Base-by-base conservation (phyloP, 2,888 invertebrate genomes). In the Cerastis leucographa region DNA sequence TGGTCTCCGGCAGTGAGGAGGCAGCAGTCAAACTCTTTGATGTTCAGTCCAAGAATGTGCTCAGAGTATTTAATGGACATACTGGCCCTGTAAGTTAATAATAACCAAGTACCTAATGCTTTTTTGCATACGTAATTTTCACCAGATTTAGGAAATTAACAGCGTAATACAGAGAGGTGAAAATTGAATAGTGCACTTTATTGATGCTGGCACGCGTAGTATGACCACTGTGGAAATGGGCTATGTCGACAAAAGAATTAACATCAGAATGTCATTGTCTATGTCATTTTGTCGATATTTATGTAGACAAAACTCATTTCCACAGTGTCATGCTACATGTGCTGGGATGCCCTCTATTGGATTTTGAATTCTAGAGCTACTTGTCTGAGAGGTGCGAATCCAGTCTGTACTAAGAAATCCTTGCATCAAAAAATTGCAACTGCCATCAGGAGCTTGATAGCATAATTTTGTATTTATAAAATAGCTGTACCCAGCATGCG, bases 1-100 rank as follows among this genome's bases (percentile, higher is more conserved):
- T 99, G 12, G 98, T 98, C 78, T 98, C 98, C 42, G 99, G 99
- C 0, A 98, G 99, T 89, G 99, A 99, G 90, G 99, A 99, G 93
- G 97, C 98, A 3, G 97, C 97, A 70, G 97, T 99, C 0, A 98
- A 98, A 93, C 94, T 99, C 6, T 99, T 99, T 96, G 99, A 99
- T 96, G 97, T 98, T 0, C 97, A 97, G 22, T 98, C 98, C 6
- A 99, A 98, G 92, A 98, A 98, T 91, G 97, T 98, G 40, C 96
- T 99, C 4, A 97, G 99, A 89, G 97, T 98, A 40, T 99, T 99
- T 91, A 98, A 98, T 91, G 99, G 99, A 0, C 99, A 99, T 90
- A 97, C 97, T 81, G 98, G 97, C 35, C 97, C 98, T 67, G 98
- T 97, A 87, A 95, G 96, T 94, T 74, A 7, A 64, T 40, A 25